Evolutionary conservation across 1,140 invertebrate genomes (phyloP).

Genomic region (Monochamus saltuarius): DNA sequence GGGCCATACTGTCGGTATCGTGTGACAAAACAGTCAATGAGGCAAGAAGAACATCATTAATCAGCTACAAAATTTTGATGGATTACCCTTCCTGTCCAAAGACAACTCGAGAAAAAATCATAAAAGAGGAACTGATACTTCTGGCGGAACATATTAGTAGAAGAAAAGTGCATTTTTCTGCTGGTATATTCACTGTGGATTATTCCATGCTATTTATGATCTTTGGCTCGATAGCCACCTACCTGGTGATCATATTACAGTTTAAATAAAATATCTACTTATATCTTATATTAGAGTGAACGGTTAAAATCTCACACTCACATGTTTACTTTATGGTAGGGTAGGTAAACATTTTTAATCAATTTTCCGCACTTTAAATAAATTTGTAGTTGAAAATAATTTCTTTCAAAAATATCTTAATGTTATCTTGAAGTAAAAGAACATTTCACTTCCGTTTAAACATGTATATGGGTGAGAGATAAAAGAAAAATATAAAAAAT

Average conservation of each 20-base stretch:
- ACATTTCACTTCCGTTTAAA: no score
- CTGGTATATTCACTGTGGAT: neutral
- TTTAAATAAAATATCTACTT: neutral
- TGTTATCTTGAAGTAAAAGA: no score
- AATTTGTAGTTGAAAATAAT: no score
- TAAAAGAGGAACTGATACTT: neutral
- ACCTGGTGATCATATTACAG: slow-evolving; percentile 1
- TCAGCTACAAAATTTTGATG: slow-evolving; percentile 1
- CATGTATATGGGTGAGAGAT: no score
- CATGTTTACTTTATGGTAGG: no score
- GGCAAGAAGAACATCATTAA: neutral
- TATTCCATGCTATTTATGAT: neutral
- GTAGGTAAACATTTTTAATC: no score
- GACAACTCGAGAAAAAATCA: neutral
- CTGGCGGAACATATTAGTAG: slow-evolving; percentile 3
- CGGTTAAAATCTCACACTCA: no score
- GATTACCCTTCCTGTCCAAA: neutral
- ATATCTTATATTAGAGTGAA: neutral
- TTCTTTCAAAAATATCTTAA: no score
- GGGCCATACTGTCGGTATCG: neutral
- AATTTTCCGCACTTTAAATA: no score
- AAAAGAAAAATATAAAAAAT: no score
- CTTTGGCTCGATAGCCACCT: neutral
- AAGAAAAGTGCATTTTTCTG: slow-evolving; percentile 6
- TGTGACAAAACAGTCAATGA: slow-evolving; percentile 9